Evolutionary conservation across 2,113 vertebrate species (phyloP).

Genomic region (Thymallus thymallus): DNA sequence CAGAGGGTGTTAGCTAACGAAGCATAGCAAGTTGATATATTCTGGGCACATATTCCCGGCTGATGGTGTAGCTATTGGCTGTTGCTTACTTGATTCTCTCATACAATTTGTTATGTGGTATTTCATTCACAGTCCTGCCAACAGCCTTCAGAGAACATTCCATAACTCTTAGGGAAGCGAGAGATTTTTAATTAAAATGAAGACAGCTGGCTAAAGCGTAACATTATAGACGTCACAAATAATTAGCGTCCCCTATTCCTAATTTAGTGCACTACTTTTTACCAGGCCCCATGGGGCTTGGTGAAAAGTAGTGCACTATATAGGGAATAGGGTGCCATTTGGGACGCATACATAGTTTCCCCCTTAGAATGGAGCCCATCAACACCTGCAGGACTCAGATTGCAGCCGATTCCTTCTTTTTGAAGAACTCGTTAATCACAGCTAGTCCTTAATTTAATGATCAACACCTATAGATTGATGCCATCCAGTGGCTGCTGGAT

Average conservation of each 20-base stretch:
- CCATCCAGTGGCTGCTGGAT: slow-evolving; percentile 52
- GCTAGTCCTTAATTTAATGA: slow-evolving; percentile 72
- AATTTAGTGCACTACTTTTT: too few species aligned
- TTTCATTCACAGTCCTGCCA: slow-evolving; percentile 65
- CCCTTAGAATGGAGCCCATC: slow-evolving; percentile 57
- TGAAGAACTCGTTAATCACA: slow-evolving; percentile 75
- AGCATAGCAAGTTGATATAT: slow-evolving; percentile 27
- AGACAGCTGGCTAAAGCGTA: slow-evolving; percentile 65
- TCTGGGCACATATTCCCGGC: slow-evolving; percentile 43
- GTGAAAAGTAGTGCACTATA: too few species aligned
- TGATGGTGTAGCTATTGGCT: slow-evolving; percentile 42
- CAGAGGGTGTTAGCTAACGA: not conserved
- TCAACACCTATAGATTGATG: slow-evolving; percentile 75
- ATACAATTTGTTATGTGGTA: slow-evolving; percentile 66
- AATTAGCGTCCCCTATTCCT: too few species aligned
- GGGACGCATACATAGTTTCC: slow-evolving; percentile 61
- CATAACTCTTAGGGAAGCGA: slow-evolving; percentile 71
- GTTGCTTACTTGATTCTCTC: slow-evolving; percentile 63
- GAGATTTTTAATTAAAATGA: slow-evolving; percentile 79
- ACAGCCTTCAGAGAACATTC: slow-evolving; percentile 54
- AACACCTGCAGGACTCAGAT: slow-evolving; percentile 54
- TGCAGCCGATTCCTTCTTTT: slow-evolving; percentile 67
- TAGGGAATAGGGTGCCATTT: too few species aligned
- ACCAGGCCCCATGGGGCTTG: too few species aligned
- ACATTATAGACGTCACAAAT: slow-evolving; percentile 58